Conservation (phyloP, 1,140 invertebrate genomes). For the Wasmannia auropunctata region DNA sequence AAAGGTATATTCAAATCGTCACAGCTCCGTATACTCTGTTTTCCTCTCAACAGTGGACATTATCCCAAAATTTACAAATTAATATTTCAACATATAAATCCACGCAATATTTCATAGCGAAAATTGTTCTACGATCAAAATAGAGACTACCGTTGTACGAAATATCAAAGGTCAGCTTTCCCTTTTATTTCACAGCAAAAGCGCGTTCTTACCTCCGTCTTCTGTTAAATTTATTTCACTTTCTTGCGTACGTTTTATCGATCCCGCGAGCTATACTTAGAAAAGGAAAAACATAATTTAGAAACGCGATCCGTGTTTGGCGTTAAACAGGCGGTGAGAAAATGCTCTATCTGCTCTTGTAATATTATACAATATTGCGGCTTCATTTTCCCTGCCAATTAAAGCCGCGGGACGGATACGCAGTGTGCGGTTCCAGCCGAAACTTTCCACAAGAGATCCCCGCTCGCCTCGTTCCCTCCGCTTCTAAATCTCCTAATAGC, state of each 20-base stretch:
- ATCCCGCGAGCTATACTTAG: not conserved
- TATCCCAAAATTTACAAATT: not conserved
- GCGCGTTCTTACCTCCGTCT: too few species aligned
- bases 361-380: not conserved
- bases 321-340: not conserved
- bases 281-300: not conserved
- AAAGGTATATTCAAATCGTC: not conserved
- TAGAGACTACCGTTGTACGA: not conserved
- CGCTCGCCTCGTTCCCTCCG: not conserved
- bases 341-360: not conserved
- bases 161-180: not conserved
- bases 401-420: not conserved
- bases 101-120: not conserved
- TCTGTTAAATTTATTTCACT: not conserved
- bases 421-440: conserved; percentile 17
- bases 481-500: conserved; percentile 58
- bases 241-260: not conserved
- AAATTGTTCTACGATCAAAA: not conserved
- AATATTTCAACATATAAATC: not conserved
- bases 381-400: conserved; percentile 29
- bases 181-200: not conserved
- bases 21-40: not conserved
- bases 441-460: conserved; percentile 36
- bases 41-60: not conserved
- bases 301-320: not conserved